Evolutionary conservation across 2,797 vertebrate species (phyloP).

Genomic region (Gambelia wislizenii): DNA sequence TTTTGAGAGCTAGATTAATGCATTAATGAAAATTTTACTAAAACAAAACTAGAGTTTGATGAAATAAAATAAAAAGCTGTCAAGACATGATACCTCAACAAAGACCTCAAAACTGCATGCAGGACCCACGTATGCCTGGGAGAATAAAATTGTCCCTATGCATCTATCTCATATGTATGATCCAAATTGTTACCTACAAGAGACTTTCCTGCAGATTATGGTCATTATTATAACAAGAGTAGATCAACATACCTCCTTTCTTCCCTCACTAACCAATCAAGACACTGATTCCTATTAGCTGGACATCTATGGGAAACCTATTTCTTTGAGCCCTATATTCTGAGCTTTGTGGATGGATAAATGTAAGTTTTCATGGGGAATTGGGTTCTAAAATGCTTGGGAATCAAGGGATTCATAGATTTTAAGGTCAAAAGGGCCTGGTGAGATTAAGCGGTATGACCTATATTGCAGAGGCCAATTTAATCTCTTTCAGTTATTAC

Average conservation of each 20-base stretch:
- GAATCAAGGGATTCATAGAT: conserved; percentile 34
- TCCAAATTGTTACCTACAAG: neutral
- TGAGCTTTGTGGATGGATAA: neutral
- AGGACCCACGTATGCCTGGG: neutral
- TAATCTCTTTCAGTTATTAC: conserved; percentile 37
- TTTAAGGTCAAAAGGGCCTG: conserved; percentile 2
- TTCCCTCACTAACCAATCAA: neutral
- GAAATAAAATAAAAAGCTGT: conserved; percentile 16
- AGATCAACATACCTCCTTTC: neutral
- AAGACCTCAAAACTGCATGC: neutral
- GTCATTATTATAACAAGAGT: neutral
- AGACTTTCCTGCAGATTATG: neutral
- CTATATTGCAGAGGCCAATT: conserved; percentile 25
- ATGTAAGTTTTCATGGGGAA: conserved; percentile 16
- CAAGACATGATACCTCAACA: neutral
- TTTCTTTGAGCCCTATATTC: conserved; percentile 16
- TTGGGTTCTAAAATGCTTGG: conserved; percentile 14
- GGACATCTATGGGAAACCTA: conserved; percentile 11
- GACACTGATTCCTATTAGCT: neutral
- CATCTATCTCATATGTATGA: neutral
- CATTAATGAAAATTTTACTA: conserved; percentile 5
- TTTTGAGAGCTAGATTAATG: conserved; percentile 30
- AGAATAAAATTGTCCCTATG: conserved; percentile 13
- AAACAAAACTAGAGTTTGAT: conserved; percentile 7
- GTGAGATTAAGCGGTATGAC: conserved; percentile 31